Conservation (phyloP, 2,888 invertebrate genomes). For the Tenthredo amoena region DNA sequence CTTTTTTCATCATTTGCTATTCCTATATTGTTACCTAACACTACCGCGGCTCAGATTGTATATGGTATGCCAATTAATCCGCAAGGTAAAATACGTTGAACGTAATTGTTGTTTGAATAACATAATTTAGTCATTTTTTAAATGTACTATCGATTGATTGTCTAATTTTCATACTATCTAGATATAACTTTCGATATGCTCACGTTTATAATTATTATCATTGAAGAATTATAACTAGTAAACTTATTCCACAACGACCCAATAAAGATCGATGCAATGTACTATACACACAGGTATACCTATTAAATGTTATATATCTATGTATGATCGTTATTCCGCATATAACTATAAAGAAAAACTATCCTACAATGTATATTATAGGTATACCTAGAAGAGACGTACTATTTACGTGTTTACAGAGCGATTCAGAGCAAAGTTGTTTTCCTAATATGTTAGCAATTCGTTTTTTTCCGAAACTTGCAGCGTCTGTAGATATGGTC, state of each 20-base stretch:
- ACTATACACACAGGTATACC: background rate
- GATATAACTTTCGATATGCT: background rate
- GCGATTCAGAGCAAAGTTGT: too few species aligned
- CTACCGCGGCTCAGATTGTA: background rate
- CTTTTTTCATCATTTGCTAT: background rate
- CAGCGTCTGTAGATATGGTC: too few species aligned
- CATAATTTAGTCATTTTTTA: background rate
- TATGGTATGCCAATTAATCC: background rate
- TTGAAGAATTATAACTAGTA: background rate
- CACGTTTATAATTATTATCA: background rate
- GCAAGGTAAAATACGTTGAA: background rate
- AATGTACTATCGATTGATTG: background rate
- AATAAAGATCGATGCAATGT: slow-evolving; percentile 3
- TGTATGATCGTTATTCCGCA: background rate
- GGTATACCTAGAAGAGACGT: background rate
- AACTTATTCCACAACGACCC: background rate
- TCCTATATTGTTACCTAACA: background rate
- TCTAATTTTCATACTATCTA: slow-evolving; percentile 7
- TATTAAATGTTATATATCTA: background rate
- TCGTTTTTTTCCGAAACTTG: too few species aligned
- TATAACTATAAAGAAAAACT: background rate
- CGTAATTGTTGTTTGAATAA: background rate
- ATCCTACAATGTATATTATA: background rate
- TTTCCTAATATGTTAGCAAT: too few species aligned
- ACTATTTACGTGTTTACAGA: background rate